Evolutionary conservation across 2,888 invertebrate genomes (phyloP).

Genomic region (Acrobeloides nanus): DNA sequence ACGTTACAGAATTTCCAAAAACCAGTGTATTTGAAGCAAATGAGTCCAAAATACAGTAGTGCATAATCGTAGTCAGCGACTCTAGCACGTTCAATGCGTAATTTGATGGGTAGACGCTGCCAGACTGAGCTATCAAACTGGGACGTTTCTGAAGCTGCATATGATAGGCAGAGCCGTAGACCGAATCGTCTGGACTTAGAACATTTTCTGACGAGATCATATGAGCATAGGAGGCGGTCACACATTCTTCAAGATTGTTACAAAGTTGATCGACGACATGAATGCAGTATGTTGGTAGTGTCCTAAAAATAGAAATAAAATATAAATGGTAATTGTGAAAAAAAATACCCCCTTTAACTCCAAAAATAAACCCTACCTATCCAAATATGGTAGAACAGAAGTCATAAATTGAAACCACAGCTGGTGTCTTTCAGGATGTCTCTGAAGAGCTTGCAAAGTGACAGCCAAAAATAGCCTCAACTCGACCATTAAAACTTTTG

Average conservation of each 20-base stretch:
- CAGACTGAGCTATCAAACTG: background rate
- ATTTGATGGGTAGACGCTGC: conserved; percentile 37
- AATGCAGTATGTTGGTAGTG: conserved; percentile 70
- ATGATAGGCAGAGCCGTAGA: conserved; percentile 1
- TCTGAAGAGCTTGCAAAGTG: conserved; percentile 68
- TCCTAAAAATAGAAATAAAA: conserved; percentile 58
- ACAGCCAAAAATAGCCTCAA: conserved; percentile 77
- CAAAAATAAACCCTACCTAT: conserved; percentile 29
- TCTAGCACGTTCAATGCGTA: conserved; percentile 45
- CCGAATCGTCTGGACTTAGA: conserved; percentile 3
- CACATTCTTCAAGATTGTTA: conserved; percentile 66
- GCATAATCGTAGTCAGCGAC: conserved; percentile 46
- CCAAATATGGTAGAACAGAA: conserved; percentile 72
- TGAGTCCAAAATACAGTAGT: conserved; percentile 47
- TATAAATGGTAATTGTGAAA: background rate
- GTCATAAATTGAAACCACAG: conserved; percentile 77
- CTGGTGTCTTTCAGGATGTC: conserved; percentile 60
- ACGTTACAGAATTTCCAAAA: no score
- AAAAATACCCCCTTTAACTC: background rate
- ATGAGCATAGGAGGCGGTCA: conserved; percentile 12
- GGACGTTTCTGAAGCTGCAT: no score
- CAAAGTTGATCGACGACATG: conserved; percentile 73
- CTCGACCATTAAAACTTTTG: conserved; percentile 56
- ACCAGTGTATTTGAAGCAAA: no score
- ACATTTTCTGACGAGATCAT: conserved; percentile 2